Conservation (phyloP, 2,888 invertebrate genomes). For the Seira ritae region DNA sequence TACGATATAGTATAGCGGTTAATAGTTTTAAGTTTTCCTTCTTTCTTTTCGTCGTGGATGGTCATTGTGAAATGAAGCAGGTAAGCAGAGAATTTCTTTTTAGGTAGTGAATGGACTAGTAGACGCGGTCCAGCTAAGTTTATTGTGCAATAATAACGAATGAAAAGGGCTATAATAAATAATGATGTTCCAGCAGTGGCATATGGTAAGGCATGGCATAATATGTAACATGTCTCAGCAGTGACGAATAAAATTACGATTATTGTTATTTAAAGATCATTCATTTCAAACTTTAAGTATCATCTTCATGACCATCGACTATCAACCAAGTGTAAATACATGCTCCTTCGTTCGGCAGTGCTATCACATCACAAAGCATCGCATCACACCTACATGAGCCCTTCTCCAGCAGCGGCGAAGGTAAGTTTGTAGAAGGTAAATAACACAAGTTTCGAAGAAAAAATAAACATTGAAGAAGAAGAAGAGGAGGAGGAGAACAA, state of each 20-base stretch:
- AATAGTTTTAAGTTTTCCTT: no score
- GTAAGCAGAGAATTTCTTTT: no score
- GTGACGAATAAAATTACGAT: not conserved
- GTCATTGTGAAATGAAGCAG: no score
- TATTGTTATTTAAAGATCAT: constrained; percentile 28
- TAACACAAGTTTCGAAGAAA: no score
- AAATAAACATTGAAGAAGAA: no score
- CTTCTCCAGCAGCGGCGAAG: not conserved
- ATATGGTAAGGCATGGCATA: no score
- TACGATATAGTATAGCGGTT: no score
- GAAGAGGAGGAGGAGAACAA: no score
- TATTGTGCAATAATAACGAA: constrained; percentile 40
- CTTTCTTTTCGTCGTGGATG: no score
- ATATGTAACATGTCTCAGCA: no score
- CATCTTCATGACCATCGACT: constrained; percentile 20
- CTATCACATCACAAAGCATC: not conserved
- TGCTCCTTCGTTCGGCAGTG: no score
- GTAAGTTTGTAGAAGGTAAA: not conserved
- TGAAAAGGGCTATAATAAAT: constrained; percentile 21
- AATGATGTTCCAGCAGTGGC: constrained; percentile 54
- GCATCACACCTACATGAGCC: constrained; percentile 13
- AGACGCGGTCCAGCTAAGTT: constrained; percentile 49
- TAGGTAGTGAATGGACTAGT: no score
- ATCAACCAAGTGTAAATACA: not conserved
- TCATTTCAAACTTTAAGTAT: constrained; percentile 23